Evolutionary conservation across 2,113 vertebrate species (phyloP).

Genomic region (Potamarius usumacintae): DNA sequence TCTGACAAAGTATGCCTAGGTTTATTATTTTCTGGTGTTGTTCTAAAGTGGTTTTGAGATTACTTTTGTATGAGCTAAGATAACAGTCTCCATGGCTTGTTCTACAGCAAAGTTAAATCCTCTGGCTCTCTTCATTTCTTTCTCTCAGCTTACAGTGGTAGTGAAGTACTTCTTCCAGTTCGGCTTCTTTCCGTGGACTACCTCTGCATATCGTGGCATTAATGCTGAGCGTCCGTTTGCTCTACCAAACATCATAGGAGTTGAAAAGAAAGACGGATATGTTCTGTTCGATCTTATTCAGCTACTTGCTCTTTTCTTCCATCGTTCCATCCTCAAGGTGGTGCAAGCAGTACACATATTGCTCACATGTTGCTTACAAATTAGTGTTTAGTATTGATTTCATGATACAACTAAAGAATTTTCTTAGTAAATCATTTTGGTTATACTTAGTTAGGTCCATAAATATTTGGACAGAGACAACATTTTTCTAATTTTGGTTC

Average conservation of each 20-base stretch:
- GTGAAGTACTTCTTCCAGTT: constrained; percentile 81
- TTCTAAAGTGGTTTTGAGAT: background rate
- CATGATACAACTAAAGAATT: background rate
- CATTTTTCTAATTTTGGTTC: too few relatives aligned
- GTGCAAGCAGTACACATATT: background rate
- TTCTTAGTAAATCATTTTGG: background rate
- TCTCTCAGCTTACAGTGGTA: constrained; percentile 72
- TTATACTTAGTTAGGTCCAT: background rate
- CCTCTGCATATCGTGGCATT: constrained; percentile 69
- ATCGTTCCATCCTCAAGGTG: constrained; percentile 73
- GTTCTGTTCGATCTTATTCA: constrained; percentile 72
- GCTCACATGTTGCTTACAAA: background rate
- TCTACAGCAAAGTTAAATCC: background rate
- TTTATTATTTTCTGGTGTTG: background rate
- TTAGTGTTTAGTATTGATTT: background rate
- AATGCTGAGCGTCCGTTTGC: constrained; percentile 73
- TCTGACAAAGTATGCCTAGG: background rate
- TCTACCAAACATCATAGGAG: constrained; percentile 71
- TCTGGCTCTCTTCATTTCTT: background rate
- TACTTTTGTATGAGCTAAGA: background rate
- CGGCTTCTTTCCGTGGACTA: constrained; percentile 80
- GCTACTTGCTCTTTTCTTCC: constrained; percentile 72
- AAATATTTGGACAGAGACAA: too few relatives aligned
- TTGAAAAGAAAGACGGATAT: constrained; percentile 72
- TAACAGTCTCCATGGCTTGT: background rate